These are phyloP conservation scores for Pogona vitticeps DNA, from an alignment of 2,113 vertebrate genomes.

Conservation along the genomic window DNA sequence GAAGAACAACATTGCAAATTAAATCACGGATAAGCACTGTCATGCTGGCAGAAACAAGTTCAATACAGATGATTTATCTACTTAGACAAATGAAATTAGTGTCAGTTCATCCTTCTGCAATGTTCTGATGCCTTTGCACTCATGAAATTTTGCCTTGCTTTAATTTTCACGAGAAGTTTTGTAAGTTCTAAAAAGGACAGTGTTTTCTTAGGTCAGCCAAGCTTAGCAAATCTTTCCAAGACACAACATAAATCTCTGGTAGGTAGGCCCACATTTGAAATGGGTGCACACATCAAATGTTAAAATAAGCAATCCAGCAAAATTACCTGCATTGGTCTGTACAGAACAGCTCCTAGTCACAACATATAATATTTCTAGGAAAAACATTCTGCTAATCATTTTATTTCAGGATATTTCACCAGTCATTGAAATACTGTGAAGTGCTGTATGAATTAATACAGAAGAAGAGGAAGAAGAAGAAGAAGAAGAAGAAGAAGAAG, in stretches of 20 bases:
- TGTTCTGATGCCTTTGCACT: conserved; percentile 69
- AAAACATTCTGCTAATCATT: neutral
- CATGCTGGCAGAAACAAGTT: conserved; percentile 77
- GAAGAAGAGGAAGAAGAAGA: too few species aligned
- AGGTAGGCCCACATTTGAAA: neutral
- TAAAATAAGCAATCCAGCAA: neutral
- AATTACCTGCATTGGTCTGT: neutral
- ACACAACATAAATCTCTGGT: neutral
- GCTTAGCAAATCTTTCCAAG: neutral
- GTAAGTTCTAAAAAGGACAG: conserved; percentile 21
- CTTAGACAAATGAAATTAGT: conserved; percentile 87
- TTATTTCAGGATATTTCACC: neutral
- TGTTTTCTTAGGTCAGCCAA: neutral
- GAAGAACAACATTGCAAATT: conserved; percentile 77
- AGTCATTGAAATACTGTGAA: too few species aligned
- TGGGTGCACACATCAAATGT: neutral
- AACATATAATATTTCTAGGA: neutral
- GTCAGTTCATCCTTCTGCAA: conserved; percentile 77
- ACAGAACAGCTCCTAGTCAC: neutral
- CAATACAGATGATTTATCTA: conserved; percentile 85
- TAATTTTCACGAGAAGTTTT: conserved; percentile 63
- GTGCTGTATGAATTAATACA: neutral
- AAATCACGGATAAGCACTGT: conserved; percentile 80
- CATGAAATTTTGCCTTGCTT: conserved; percentile 78
- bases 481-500: too few species aligned